These are phyloP conservation scores for Drosophila athabasca DNA, from an alignment of 1,140 invertebrate species.

Conservation along the genomic window DNA sequence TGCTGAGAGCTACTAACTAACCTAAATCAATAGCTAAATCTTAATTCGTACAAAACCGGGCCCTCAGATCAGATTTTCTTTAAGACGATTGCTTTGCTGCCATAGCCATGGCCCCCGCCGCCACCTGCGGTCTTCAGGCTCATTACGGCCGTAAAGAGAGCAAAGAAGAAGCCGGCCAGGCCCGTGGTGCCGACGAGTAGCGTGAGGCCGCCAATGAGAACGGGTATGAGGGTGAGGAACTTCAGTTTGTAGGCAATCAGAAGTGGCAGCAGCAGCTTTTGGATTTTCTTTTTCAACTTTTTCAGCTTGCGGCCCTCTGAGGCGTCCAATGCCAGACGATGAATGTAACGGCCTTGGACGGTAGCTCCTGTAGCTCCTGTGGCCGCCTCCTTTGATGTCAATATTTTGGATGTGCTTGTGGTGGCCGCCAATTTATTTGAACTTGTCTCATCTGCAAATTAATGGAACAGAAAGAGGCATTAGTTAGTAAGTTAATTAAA, in stretches of 20 bases:
- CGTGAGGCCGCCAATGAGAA: slow-evolving; percentile 89
- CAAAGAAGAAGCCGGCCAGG: slow-evolving; percentile 93
- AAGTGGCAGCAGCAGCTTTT: slow-evolving; percentile 89
- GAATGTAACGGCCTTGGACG: slow-evolving; percentile 66
- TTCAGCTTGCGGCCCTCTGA: slow-evolving; percentile 68
- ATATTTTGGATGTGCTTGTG: slow-evolving; percentile 18
- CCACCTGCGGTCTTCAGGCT: slow-evolving; percentile 83
- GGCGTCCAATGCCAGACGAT: slow-evolving; percentile 26
- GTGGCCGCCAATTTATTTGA: slow-evolving; percentile 47
- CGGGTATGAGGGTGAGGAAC: slow-evolving; percentile 90
- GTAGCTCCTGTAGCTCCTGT: neutral
- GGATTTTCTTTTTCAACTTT: slow-evolving; percentile 86
- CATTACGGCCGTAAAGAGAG: slow-evolving; percentile 89
- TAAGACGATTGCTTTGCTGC: slow-evolving; percentile 71
- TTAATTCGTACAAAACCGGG: slow-evolving; percentile 8
- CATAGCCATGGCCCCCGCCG: slow-evolving; percentile 55
- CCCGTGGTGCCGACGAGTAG: slow-evolving; percentile 90
- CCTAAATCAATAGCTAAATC: slow-evolving; percentile 30
- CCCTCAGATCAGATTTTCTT: slow-evolving; percentile 65
- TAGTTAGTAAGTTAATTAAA: slow-evolving; percentile 64
- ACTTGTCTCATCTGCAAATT: slow-evolving; percentile 29
- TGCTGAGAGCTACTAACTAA: neutral
- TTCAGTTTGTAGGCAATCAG: slow-evolving; percentile 92
- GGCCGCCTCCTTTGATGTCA: slow-evolving; percentile 54
- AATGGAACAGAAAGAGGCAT: slow-evolving; percentile 1